Percentiles rank a stretch among this genome's conserved stretches.
Conservation (phyloP, 2,113 vertebrate genomes). For the Crypturellus undulatus region DNA sequence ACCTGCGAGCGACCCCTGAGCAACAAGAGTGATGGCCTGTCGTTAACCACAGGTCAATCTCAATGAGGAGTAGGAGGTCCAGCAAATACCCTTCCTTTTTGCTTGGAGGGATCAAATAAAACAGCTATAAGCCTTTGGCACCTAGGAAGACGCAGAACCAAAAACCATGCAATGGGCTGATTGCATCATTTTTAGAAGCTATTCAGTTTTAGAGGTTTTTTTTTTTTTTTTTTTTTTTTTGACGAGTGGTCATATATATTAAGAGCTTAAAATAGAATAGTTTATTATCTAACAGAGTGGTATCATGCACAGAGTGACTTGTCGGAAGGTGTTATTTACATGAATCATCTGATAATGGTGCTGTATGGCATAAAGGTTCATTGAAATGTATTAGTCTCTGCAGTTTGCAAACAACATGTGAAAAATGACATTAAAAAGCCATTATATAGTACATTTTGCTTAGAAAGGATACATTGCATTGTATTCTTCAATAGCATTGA, state of each 20-base stretch:
- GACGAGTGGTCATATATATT: background rate
- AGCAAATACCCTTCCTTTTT: background rate
- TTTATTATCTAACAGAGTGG: constrained; percentile 8
- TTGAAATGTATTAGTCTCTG: constrained; percentile 12
- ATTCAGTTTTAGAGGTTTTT: background rate
- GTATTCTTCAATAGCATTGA: background rate
- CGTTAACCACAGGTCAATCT: background rate
- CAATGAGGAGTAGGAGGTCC: background rate
- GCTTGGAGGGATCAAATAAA: background rate
- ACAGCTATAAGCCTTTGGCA: background rate
- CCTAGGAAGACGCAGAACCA: background rate
- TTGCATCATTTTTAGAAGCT: background rate
- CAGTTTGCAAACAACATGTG: constrained; percentile 12
- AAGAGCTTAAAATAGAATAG: background rate
- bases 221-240: too few species aligned
- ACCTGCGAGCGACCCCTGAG: constrained; percentile 25
- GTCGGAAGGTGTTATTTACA: constrained; percentile 43
- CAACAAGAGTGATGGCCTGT: background rate
- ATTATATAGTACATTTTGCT: background rate
- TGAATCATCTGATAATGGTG: constrained; percentile 1
- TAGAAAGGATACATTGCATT: background rate
- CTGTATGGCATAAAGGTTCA: constrained; percentile 18
- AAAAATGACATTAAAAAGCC: background rate
- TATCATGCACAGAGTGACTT: background rate
- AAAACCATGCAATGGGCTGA: background rate